These are phyloP conservation scores for Cyphomyrus discorhynchus DNA, from an alignment of 2,113 vertebrate genomes.

Conservation along the genomic window DNA sequence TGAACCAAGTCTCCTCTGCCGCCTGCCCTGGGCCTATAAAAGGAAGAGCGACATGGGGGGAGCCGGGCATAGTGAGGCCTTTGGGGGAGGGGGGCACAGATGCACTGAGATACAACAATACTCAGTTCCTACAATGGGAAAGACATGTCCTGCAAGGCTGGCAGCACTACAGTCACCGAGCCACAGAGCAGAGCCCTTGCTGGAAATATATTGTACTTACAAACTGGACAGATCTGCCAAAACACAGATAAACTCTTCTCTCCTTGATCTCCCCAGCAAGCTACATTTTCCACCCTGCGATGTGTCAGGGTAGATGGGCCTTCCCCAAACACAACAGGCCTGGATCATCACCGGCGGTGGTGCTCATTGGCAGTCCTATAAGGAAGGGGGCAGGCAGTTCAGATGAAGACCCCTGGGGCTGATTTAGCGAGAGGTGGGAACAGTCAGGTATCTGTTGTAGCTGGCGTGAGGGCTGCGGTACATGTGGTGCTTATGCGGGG, in stretches of 20 bases:
- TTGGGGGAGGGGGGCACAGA: background rate
- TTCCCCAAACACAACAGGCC: background rate
- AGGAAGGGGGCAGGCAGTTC: background rate
- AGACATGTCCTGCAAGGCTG: slow-evolving; percentile 26
- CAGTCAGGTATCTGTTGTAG: background rate
- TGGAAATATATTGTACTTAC: slow-evolving; percentile 35
- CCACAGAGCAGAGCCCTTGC: slow-evolving; percentile 39
- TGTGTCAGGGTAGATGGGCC: background rate
- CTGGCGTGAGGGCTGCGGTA: background rate
- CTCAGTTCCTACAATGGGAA: slow-evolving; percentile 31
- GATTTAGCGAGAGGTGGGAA: background rate
- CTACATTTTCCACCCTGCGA: slow-evolving; percentile 3
- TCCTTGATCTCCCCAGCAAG: slow-evolving; percentile 8
- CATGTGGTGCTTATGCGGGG: background rate
- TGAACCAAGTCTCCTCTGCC: slow-evolving; percentile 32
- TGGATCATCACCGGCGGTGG: background rate
- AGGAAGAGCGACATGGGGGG: slow-evolving; percentile 24
- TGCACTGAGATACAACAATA: slow-evolving; percentile 26
- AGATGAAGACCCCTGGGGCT: background rate
- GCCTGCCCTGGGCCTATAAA: slow-evolving; percentile 34
- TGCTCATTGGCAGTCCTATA: background rate
- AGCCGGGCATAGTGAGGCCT: background rate
- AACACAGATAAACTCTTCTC: slow-evolving; percentile 34
- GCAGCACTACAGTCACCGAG: slow-evolving; percentile 23
- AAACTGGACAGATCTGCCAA: slow-evolving; percentile 40